Evolutionary conservation across 2,888 invertebrate species (phyloP).

Genomic region (Bruchidius siliquastri): DNA sequence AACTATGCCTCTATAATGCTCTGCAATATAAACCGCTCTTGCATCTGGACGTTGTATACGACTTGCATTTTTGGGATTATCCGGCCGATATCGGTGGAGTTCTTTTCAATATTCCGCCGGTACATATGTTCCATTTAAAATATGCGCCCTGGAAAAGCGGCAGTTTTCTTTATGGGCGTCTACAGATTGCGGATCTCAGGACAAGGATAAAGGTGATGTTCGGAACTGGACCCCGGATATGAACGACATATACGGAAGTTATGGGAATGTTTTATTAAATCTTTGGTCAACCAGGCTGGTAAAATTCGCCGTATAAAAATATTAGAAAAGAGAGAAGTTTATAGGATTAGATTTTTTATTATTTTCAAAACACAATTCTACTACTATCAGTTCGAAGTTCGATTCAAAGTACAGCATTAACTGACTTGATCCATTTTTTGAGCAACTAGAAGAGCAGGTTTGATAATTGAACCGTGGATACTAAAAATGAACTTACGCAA

Average conservation of each 20-base stretch:
- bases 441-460: too few relatives aligned
- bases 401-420: too few relatives aligned
- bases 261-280: not conserved
- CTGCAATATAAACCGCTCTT: slow-evolving; percentile 20
- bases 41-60: slow-evolving; percentile 20
- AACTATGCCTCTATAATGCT: slow-evolving; percentile 12
- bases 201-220: not conserved
- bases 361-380: too few relatives aligned
- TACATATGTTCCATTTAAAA: not conserved
- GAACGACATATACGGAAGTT: not conserved
- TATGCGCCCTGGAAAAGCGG: not conserved
- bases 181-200: not conserved
- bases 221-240: not conserved
- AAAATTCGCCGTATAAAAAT: not conserved
- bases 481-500: not conserved
- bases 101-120: slow-evolving; percentile 17
- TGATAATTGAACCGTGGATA: too few relatives aligned
- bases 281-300: not conserved
- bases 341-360: too few relatives aligned
- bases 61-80: slow-evolving; percentile 13
- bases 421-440: too few relatives aligned
- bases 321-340: not conserved
- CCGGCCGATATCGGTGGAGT: slow-evolving; percentile 12
- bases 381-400: too few relatives aligned
- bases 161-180: not conserved